A percentile compares a stretch with the other conserved stretches of the same genome.
phyloP scores from a whole-genome alignment of 2,888 invertebrate genomes.

The Sinopyrophorus schimmeli region DNA sequence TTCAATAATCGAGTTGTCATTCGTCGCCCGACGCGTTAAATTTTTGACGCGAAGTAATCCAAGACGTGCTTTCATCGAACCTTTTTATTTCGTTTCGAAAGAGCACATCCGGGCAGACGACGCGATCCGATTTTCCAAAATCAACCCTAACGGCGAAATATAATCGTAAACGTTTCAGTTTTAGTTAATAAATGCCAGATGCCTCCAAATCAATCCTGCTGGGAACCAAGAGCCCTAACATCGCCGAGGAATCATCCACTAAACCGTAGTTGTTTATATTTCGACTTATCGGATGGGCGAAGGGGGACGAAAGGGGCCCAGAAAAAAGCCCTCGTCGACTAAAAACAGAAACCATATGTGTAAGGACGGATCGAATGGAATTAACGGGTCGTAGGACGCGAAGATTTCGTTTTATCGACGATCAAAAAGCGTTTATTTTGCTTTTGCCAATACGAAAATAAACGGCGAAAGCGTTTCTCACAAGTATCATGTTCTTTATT shows the following conservation, averaged over 20 bases:
- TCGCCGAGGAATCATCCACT: too few relatives aligned
- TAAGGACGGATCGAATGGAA: not conserved
- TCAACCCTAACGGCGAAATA: slow-evolving; percentile 33
- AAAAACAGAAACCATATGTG: slow-evolving; percentile 37
- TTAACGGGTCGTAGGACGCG: not conserved
- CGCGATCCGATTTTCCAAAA: slow-evolving; percentile 21
- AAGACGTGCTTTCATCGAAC: slow-evolving; percentile 11
- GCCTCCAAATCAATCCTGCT: slow-evolving; percentile 32
- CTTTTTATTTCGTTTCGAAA: slow-evolving; percentile 4
- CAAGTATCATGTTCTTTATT: slow-evolving; percentile 25
- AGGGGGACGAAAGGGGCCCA: too few relatives aligned
- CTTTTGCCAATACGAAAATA: slow-evolving; percentile 18
- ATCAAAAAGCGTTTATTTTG: not conserved
- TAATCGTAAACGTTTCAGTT: slow-evolving; percentile 43
- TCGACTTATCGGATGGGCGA: slow-evolving; percentile 17
- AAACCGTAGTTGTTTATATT: slow-evolving; percentile 22
- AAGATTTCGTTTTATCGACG: not conserved
- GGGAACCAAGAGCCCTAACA: slow-evolving; percentile 16
- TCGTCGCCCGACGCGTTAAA: slow-evolving; percentile 25
- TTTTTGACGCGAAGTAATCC: slow-evolving; percentile 17
- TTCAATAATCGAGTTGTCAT: slow-evolving; percentile 26
- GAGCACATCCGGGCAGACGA: slow-evolving; percentile 10
- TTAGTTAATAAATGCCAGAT: slow-evolving; percentile 45
- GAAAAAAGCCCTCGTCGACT: slow-evolving; percentile 33
- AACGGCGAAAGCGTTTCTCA: slow-evolving; percentile 20